Evolutionary conservation across 2,888 invertebrate genomes (phyloP), one percentile per base, ranked within the genome.

Genomic region (Agonum fuliginosum): DNA sequence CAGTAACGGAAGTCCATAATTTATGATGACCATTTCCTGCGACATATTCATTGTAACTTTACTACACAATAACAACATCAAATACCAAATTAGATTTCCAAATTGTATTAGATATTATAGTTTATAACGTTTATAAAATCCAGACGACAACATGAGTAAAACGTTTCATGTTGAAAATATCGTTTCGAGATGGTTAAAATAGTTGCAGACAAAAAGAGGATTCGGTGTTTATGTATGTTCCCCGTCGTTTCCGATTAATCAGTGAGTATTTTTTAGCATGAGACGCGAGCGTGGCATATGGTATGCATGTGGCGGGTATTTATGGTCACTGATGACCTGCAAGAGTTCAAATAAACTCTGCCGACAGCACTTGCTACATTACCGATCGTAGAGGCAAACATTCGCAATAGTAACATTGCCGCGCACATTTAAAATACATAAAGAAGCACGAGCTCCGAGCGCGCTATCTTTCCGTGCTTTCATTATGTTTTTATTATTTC

Each of bases 281-380:
- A 67, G 17, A 30, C 17, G 27, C 17, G 19, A 67, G 8, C 27
- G 41, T 54, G 37, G 73, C 73, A 73, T 58, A 34, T 73, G 73
- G 73, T 22, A 58, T 19, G 22, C 73, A 73, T 73, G 73, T 73
- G 73, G 17, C 12, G 54, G 22, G 22, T 73, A 58, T 73, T 73
- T 73, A 73, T 54, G 73, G 58, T 73, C 58, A 73, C 30, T 73
- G 73, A 73, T 73, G 54, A 58, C 73, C 58, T 67, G 37, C 37
- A 41, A 67, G 19, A 6, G 20, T 48, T n/a, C 46, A 46, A 46
- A 46, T 17, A 46, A 46, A n/a, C 46, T 12, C 6, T 12, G 46
- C 17, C 46, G 46, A 6, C 46, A 6, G 4, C 46, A 46, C 27
- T 54, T 54, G 46, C 46, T 62, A 62, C 58, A 54, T 54, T 54